These are phyloP conservation scores for Diplodus puntazzo DNA, from an alignment of 2,797 vertebrate genomes.

Conservation along the genomic window DNA sequence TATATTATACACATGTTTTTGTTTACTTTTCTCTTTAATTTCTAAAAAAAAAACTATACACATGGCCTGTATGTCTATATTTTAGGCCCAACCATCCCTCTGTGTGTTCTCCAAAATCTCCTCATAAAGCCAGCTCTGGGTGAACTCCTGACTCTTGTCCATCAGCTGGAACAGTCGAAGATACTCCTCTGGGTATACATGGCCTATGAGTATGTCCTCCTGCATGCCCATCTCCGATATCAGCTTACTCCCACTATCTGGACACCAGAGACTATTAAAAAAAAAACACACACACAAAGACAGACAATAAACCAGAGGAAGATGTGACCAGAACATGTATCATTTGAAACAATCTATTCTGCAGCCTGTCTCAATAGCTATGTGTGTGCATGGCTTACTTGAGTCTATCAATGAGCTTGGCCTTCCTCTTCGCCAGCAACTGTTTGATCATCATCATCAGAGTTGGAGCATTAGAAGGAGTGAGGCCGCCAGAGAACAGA, in stretches of 20 bases:
- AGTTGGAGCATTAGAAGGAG: slow-evolving; percentile 83
- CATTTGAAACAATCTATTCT: background rate
- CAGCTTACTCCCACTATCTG: slow-evolving; percentile 81
- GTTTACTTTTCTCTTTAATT: slow-evolving; percentile 10
- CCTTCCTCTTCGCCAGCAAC: slow-evolving; percentile 88
- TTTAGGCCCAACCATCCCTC: slow-evolving; percentile 68
- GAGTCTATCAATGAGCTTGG: slow-evolving; percentile 87
- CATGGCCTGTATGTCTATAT: slow-evolving; percentile 1
- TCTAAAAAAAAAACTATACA: slow-evolving; percentile 41
- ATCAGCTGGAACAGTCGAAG: slow-evolving; percentile 90
- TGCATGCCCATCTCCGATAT: slow-evolving; percentile 82
- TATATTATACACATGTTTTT: slow-evolving; percentile 3
- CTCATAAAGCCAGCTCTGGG: slow-evolving; percentile 90
- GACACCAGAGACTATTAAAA: slow-evolving; percentile 88
- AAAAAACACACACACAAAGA: background rate
- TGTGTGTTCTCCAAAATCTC: slow-evolving; percentile 83
- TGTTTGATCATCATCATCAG: slow-evolving; percentile 94
- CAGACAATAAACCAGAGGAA: background rate
- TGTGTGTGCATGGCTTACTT: slow-evolving; percentile 85
- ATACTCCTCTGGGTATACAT: slow-evolving; percentile 90
- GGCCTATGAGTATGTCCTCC: slow-evolving; percentile 77
- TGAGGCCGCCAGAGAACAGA: slow-evolving; percentile 90
- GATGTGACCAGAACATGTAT: background rate
- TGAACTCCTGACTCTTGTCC: slow-evolving; percentile 86
- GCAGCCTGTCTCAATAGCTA: background rate